Evolutionary conservation across 2,797 vertebrate species (phyloP), one percentile per base, ranked within the genome.

Genomic region (Onychomys arenicola): DNA sequence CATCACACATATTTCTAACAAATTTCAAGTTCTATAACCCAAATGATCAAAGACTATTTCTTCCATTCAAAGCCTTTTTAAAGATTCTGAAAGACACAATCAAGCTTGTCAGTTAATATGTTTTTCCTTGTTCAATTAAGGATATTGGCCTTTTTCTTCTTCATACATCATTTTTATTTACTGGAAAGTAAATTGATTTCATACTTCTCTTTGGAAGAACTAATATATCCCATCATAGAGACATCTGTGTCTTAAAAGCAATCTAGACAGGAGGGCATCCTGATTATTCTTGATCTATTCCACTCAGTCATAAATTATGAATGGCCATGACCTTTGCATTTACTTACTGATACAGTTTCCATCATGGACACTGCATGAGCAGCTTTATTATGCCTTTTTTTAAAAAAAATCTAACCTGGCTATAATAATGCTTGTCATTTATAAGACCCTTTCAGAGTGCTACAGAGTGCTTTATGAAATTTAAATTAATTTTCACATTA

Each of bases 401-500:
- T 32, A 13, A 71, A 37, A n/a, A 13, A 71, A 37, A n/a, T 7
- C 43, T 23, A 25, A 19, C 84, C 14, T 90, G 37, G 16, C 94
- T 95, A 95, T 91, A 96, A 96, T 93, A 96, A 95, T 95, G 81
- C 61, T 37, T 97, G 88, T 61, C 93, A 96, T 96, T 97, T 96
- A 93, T 40, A 63, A 96, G 89, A 90, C 91, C 4, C 83, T 94
- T 95, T 96, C 75, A 95, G 43, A 94, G 6, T 88, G 81, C 73
- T 67, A 81, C 4, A 13, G 40, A 97, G 52, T 52, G 17, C 52
- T 97, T 97, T 93, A 52, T 91, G 81, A 94, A 97, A 97, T 96
- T 95, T 95, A 97, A 97, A 96, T 97, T 95, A 96, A 95, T 96
- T 95, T 57, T 80, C 90, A 73, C 75, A 87, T 81, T 37, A 85